Base-by-base conservation (phyloP, 2,113 vertebrate species). In the Corythoichthys intestinalis region DNA sequence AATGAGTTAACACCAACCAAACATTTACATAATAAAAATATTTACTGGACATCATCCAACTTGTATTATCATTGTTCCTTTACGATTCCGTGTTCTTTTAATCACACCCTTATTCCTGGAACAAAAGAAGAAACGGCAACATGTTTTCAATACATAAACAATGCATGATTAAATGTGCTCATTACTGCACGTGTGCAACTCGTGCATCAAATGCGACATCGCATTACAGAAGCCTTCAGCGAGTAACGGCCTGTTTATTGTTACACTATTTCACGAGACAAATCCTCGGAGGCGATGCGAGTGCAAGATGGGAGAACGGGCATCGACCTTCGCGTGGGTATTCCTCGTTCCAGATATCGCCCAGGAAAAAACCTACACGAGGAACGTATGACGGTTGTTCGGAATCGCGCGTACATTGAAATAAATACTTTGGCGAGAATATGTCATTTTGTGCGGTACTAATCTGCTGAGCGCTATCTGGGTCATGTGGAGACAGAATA, bases 401-500 rank as follows among this genome's bases (percentile, higher is more conserved):
- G 58, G 28, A 73, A 63, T 65, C 35, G 58, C 69, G 15, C 13
- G 59, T 5, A 73, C 48, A 46, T 65, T 70, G 72, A 63, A 67
- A 78, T 59, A 63, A 67, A 78, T 59, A 74, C 65, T 67, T 66
- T 34, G 72, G 62, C 17, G 20, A 71, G 56, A 64, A 13, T 39
- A 72, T 47, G 74, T 84, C 73, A 69, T 61, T 57, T 81, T 82
- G 63, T 81, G 73, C 75, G 60, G 75, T 75, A 48, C 53, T 61
- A 64, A 60, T 60, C 52, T 28, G 65, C 59, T 73, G n/a, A 12
- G 46, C 1, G 12, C 68, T 85, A 89, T 83, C 41, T 84, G 80
- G 85, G 85, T 87, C 85, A 84, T 69, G 53, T 62, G 56, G 59
- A 72, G 69, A 50, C 73, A 53, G 65, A 74, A 74, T 63, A 67